Base-by-base conservation (phyloP, 1,140 invertebrate species). In the Cryptotermes secundus region DNA sequence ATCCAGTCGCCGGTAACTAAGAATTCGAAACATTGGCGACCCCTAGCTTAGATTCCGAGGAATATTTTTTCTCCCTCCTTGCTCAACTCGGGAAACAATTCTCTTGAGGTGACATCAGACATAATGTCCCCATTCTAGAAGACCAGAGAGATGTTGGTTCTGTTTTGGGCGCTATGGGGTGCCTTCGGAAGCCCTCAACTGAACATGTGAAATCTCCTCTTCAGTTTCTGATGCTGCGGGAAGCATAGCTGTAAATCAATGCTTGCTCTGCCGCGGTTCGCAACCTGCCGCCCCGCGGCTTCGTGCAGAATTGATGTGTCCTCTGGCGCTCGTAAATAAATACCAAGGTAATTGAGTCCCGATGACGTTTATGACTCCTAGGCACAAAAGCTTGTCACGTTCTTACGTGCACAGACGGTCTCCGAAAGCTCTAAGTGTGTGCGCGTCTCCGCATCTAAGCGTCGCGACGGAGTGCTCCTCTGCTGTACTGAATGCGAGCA, bases 281-380 rank as follows among this genome's bases (percentile, higher is more conserved):
- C 45, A 49, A 49, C 19, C 26, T 14, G 26, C n/a, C 59, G 59
- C 59, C 59, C n/a, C 26, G 59, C 1, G 59, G 59, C n/a, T 72
- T 72, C 59, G n/a, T 31, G 59, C 26, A 7, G 59, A 72, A 72
- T 72, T 72, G 26, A 72, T 72, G 59, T 26, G 59, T 72, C 59
- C 59, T 72, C 16, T 72, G 59, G 59, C 59, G 59, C 59, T 72
- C 59, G 59, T 72, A 72, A 72, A 72, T 72, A 72, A 72, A 72
- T 72, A 72, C 59, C 26, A 31, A 31, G 59, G 59, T 72, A 72
- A 72, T 72, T 72, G 59, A 72, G 59, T 72, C 59, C n/a, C n/a
- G 59, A 72, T 72, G 59, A 72, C 59, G 59, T 72, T 72, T 72
- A 72, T 72, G 59, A 72, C 26, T 72, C n/a, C n/a, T 31, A 31